Base-by-base conservation (phyloP, 1,140 invertebrate species). In the Nasonia vitripennis region DNA sequence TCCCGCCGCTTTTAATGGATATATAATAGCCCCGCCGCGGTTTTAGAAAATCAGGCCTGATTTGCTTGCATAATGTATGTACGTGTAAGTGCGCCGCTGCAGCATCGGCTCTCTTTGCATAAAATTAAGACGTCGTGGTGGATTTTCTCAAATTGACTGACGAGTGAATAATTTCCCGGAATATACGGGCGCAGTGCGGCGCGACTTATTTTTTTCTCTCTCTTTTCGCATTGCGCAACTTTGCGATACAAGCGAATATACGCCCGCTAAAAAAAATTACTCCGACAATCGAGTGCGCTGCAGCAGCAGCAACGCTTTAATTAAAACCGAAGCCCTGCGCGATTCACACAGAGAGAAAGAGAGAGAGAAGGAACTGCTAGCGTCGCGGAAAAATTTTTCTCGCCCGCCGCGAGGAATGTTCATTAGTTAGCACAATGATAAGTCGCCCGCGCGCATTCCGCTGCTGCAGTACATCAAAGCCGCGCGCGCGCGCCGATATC, bases 361-460 rank as follows among this genome's bases (percentile, higher is more conserved):
- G 7, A 62, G 20, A 62, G 14, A 17, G 51, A 55, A 14, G 17
- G 51, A 20, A 55, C 51, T 55, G 51, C 51, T 55, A 17, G 9
- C 12, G 17, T 0, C 12, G 51, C 51, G 2, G 51, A 62, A 62
- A 62, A 62, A 62, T n/a, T 62, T 62, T 20, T 62, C 55, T 62
- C 17, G 23, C 68, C 2, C 68, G 1, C 27, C 27, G 27, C 27
- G 68, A 20, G 87, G 78, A 89, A 89, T 87, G 83, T 87, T 86
- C 78, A 85, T 89, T 87, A 87, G 85, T 87, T 79, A 85, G 84
- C 84, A 88, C 68, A 81, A 83, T 80, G 88, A 89, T 89, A 89
- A 89, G 83, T 34, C 55, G 55, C 6, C 77, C 17, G 17, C 67
- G 83, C 84, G 81, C 89, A 83, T 87, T 89, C 88, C 86, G 68